Percentiles rank a stretch among this genome's conserved stretches.
phyloP scores from a whole-genome alignment of 2,797 vertebrate genomes.

The Chloroceryle inda region DNA sequence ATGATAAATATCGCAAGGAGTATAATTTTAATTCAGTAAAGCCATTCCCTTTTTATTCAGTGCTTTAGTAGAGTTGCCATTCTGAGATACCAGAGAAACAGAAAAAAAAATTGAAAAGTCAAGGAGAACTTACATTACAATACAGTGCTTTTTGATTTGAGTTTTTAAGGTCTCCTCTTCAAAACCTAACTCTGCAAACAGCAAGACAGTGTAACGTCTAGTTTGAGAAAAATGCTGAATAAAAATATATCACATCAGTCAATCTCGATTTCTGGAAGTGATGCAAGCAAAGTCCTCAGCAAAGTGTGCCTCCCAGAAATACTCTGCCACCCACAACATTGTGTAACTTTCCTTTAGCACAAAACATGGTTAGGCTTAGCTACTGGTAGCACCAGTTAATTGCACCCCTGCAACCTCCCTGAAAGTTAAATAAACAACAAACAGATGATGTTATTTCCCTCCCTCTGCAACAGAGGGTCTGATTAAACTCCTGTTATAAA shows the following conservation, averaged over 20 bases:
- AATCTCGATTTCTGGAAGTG: constrained; percentile 60
- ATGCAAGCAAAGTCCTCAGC: neutral
- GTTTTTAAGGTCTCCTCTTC: neutral
- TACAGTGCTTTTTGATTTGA: neutral
- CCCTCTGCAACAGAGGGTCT: neutral
- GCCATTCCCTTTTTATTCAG: neutral
- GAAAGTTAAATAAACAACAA: neutral
- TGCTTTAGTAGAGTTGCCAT: constrained; percentile 13
- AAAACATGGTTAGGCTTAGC: neutral
- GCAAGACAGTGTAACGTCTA: neutral
- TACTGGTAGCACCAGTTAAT: neutral
- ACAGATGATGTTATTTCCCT: neutral
- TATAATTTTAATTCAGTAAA: neutral
- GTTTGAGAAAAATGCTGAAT: neutral
- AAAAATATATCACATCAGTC: constrained; percentile 5
- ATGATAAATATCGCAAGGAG: neutral
- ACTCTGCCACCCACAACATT: constrained; percentile 54
- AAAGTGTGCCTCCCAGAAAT: constrained; percentile 1
- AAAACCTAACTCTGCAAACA: neutral
- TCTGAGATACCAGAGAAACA: neutral
- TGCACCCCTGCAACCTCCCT: neutral
- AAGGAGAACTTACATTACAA: neutral
- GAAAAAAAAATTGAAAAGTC: neutral
- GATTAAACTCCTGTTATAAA: neutral
- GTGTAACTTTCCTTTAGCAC: constrained; percentile 29